phyloP scores from a whole-genome alignment of 64 coral and sea anemone species.

The Platygyra sinensis region DNA sequence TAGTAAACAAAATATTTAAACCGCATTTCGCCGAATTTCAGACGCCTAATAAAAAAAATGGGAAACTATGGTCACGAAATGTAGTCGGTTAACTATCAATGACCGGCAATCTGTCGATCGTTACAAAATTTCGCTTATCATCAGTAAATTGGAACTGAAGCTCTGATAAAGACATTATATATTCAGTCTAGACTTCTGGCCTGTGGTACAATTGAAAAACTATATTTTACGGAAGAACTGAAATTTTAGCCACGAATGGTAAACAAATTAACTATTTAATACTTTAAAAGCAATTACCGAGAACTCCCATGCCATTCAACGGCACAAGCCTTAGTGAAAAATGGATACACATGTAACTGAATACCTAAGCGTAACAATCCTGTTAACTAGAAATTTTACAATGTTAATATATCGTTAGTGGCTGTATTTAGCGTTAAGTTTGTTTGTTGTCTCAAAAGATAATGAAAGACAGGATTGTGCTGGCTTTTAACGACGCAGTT shows the following conservation, averaged over 20 bases:
- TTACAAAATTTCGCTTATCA: not conserved
- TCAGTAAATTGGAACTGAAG: not conserved
- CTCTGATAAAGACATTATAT: not conserved
- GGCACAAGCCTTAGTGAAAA: too few relatives aligned
- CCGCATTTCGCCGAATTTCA: not conserved
- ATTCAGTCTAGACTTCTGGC: not conserved
- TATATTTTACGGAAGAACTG: not conserved
- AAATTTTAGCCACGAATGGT: not conserved
- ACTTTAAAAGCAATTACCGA: not conserved
- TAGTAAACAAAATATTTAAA: not conserved
- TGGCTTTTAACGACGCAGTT: too few relatives aligned
- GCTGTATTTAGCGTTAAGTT: too few relatives aligned
- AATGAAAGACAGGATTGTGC: too few relatives aligned
- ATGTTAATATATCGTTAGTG: too few relatives aligned
- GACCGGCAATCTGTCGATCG: not conserved
- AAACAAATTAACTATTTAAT: not conserved
- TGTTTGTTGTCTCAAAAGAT: too few relatives aligned
- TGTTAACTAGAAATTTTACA: too few relatives aligned
- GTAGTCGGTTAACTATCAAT: not conserved
- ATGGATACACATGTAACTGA: too few relatives aligned
- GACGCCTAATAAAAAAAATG: not conserved
- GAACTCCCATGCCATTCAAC: not conserved
- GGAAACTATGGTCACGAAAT: not conserved
- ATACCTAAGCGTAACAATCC: too few relatives aligned
- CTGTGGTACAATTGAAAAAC: not conserved